Evolutionary conservation across 92 coral and sea anemone genomes (phyloP).

Genomic region (Porites evermanni): DNA sequence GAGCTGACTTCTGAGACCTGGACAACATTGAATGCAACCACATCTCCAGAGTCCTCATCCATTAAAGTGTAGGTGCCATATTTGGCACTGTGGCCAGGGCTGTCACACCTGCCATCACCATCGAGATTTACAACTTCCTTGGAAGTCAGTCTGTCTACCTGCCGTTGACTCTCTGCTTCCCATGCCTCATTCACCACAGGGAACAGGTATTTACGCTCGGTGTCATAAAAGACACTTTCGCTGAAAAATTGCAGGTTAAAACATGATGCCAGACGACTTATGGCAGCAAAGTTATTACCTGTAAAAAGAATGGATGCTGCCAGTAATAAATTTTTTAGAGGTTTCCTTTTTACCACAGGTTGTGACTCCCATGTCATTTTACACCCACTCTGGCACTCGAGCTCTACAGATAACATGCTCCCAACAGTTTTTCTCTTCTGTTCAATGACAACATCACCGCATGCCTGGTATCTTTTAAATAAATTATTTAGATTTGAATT

Average conservation of each 20-base stretch:
- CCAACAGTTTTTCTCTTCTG: constrained; percentile 5
- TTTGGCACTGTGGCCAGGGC: constrained; percentile 45
- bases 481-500: constrained; percentile 47
- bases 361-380: constrained; percentile 54
- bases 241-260: constrained; percentile 39
- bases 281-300: constrained; percentile 46
- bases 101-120: constrained; percentile 2
- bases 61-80: constrained; percentile 51
- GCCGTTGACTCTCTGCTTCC: neutral
- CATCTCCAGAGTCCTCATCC: constrained; percentile 7
- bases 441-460: constrained; percentile 36
- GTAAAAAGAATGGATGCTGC: constrained; percentile 61
- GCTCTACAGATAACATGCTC: neutral
- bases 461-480: constrained; percentile 46
- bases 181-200: constrained; percentile 36
- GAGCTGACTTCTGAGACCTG: constrained; percentile 57
- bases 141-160: neutral
- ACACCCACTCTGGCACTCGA: constrained; percentile 16
- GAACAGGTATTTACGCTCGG: neutral
- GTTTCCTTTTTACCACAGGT: constrained; percentile 33
- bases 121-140: neutral
- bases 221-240: constrained; percentile 34
- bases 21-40: constrained; percentile 17
- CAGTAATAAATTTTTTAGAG: constrained; percentile 48
- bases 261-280: constrained; percentile 41